Evolutionary conservation across 2,797 vertebrate genomes (phyloP).

Genomic region (Nyctibius grandis): DNA sequence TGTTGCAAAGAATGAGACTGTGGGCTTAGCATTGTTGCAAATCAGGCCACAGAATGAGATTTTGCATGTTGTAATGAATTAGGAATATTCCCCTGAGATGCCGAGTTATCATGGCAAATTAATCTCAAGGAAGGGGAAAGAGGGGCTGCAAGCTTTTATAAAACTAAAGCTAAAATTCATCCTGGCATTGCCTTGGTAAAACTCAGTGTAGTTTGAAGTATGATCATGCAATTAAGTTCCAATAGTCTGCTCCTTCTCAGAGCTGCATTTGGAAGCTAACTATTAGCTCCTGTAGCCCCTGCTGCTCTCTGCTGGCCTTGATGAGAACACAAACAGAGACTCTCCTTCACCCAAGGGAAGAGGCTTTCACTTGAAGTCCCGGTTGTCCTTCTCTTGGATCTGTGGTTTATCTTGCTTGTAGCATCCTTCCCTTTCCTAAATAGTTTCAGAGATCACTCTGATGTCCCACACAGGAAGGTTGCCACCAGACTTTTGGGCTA

Average conservation of each 20-base stretch:
- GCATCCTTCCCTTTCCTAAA: background rate
- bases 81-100: background rate
- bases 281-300: background rate
- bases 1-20: background rate
- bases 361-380: background rate
- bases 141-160: background rate
- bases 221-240: background rate
- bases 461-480: background rate
- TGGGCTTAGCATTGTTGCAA: background rate
- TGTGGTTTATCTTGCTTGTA: background rate
- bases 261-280: background rate
- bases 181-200: background rate
- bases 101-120: background rate
- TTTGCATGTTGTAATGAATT: background rate
- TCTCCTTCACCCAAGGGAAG: background rate
- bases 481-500: background rate
- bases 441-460: background rate
- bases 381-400: background rate
- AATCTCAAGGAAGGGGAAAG: background rate
- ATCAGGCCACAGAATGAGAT: background rate
- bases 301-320: conserved; percentile 57
- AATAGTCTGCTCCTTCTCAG: background rate
- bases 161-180: background rate
- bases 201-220: background rate
- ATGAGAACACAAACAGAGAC: background rate